Conservation (phyloP, 2,113 vertebrate species). For the Crotalus tigris region DNA sequence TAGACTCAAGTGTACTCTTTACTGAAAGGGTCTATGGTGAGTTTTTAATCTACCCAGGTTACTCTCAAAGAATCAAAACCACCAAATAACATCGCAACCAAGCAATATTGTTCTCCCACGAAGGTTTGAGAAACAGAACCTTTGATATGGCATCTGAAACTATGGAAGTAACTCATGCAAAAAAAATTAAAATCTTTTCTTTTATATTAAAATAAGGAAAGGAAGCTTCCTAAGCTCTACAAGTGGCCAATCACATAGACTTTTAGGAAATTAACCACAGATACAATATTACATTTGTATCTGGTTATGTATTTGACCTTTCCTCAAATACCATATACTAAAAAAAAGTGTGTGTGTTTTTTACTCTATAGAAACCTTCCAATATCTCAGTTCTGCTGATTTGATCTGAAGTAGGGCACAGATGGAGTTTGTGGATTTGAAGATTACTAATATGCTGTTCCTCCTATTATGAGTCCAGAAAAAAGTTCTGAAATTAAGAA, state of each 20-base stretch:
- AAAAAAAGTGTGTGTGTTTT: neutral
- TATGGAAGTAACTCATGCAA: neutral
- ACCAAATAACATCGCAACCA: neutral
- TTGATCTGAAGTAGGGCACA: neutral
- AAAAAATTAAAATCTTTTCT: neutral
- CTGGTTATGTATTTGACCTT: neutral
- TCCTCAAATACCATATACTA: neutral
- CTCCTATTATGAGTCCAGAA: neutral
- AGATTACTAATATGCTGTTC: neutral
- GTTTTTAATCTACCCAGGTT: neutral
- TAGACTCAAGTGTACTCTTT: neutral
- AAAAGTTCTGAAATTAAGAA: neutral
- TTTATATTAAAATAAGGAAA: neutral
- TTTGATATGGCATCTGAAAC: neutral
- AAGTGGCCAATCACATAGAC: neutral
- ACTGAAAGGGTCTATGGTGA: neutral
- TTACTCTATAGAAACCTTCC: neutral
- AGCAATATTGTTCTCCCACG: neutral
- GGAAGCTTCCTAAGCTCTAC: neutral
- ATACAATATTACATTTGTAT: neutral
- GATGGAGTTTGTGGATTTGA: neutral
- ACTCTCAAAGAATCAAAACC: conserved; percentile 16
- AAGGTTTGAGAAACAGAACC: neutral
- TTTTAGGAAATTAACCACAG: neutral
- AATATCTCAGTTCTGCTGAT: neutral